These are phyloP conservation scores for Chaetodon auriga DNA, from an alignment of 2,113 vertebrate genomes.

Conservation along the genomic window DNA sequence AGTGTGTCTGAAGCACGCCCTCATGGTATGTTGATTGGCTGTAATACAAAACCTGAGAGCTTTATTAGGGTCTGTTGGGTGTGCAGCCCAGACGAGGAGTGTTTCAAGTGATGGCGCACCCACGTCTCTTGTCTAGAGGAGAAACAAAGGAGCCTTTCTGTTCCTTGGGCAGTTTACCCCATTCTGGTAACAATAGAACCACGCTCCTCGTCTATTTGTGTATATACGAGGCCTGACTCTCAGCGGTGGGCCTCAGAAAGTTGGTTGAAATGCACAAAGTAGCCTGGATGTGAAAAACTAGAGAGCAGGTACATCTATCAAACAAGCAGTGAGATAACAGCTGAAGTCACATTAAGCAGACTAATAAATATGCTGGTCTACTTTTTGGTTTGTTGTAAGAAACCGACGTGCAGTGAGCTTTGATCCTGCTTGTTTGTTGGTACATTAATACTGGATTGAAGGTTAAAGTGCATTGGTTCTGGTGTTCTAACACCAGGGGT, in stretches of 20 bases:
- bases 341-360: neutral
- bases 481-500: slow-evolving; percentile 15
- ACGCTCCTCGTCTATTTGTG: slow-evolving; percentile 11
- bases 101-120: slow-evolving; percentile 63
- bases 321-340: neutral
- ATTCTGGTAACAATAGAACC: slow-evolving; percentile 57
- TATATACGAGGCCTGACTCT: neutral
- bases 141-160: slow-evolving; percentile 72
- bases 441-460: neutral
- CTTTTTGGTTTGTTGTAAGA: neutral
- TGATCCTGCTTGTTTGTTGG: slow-evolving; percentile 9
- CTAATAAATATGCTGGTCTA: neutral
- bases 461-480: slow-evolving; percentile 32
- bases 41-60: slow-evolving; percentile 68
- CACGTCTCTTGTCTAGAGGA: slow-evolving; percentile 56
- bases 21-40: slow-evolving; percentile 60
- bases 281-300: neutral
- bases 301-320: neutral
- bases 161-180: slow-evolving; percentile 44
- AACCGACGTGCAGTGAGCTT: neutral
- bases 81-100: slow-evolving; percentile 63
- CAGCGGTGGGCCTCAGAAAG: slow-evolving; percentile 16
- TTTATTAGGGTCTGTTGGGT: slow-evolving; percentile 62
- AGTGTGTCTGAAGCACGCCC: slow-evolving; percentile 62
- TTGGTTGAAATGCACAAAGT: slow-evolving; percentile 18